Base-by-base conservation (phyloP, 2,113 vertebrate genomes). In the Epinephelus fuscoguttatus region DNA sequence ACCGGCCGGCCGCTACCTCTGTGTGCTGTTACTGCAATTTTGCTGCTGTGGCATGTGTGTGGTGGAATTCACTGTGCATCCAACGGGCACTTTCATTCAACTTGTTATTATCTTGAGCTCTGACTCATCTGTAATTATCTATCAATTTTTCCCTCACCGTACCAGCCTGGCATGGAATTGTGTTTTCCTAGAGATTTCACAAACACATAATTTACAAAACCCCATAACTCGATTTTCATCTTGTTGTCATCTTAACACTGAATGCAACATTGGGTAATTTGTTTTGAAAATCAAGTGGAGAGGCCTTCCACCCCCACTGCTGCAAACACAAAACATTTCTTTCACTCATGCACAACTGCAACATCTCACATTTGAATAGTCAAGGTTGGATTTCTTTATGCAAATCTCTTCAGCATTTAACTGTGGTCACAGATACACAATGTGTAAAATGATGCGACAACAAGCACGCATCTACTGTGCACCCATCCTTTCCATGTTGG, bases 321-420 rank as follows among this genome's bases (percentile, higher is more conserved):
- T 68, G 37, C 56, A 70, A 85, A 82, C 80, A 77, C 71, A 84
- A 82, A 88, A 75, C 70, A 80, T 72, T 70, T 40, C 30, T 55
- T 55, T 40, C 30, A 70, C 76, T 56, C 74, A 64, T 45, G 88
- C 80, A 73, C 78, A 76, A 86, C n/a, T 86, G 81, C 49, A 75
- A 89, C 86, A 81, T 81, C 69, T 76, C 23, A 47, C 25, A 93
- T 95, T 94, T 93, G 91, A 92, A 93, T 94, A 66, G 18, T 72
- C 33, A 71, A 81, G 87, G 79, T 84, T 73, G 78, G 5, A 93
- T 93, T 93, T 93, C 91, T 85, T 88, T 90, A 95, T 94, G 93
- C 91, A 94, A 94, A 94, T 73, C 47, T 50, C 49, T 11, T 19
- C 47, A 27, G 62, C 27, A 90, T 94, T 94, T 91, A 60, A 89